Evolutionary conservation across 2,113 vertebrate species (phyloP), one percentile per base, ranked within the genome.

Genomic region (Eclectus roratus): DNA sequence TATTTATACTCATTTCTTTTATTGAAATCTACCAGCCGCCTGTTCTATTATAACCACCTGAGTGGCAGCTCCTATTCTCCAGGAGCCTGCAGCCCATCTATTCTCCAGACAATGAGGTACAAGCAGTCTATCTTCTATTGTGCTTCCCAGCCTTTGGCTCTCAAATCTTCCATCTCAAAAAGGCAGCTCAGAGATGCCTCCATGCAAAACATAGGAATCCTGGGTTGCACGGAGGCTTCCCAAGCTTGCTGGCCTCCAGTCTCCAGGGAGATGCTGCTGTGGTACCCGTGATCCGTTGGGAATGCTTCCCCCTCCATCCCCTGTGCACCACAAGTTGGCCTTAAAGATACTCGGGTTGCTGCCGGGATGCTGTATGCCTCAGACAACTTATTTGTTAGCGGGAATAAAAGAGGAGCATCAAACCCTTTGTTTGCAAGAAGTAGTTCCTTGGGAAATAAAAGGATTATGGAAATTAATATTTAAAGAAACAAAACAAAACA

Each of bases 61-160:
- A 97, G 96, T 98, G 98, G 98, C 98, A 98, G 98, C 93, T 97
- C 97, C 98, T 97, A 98, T 98, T 98, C 97, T 95, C 92, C 43
- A 2, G 83, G 96, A 98, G 97, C 97, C 98, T 50, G 93, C 97
- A 97, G 97, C 98, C 97, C 97, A 98, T 98, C 97, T 97, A 97
- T 98, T 98, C 98, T 98, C 98, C 97, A 98, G 97, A 98, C 96
- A 97, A 96, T 93, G 95, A 98, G 85, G 80, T 92, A 89, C 93
- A 89, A 91, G 91, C 78, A 60, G 90, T 93, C 95, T 77, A 14
- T 94, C 94, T 96, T 87, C 94, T 55, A 69, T 73, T 95, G 94
- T 96, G 91, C 77, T 95, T 44, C 33, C 53, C 13, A 23, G 94
- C 92, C 96, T 95, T 96, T 63, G 16, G 85, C 90, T 97, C 88